Conservation (phyloP, 1,140 invertebrate genomes). For the Tigriopus japonicus region DNA sequence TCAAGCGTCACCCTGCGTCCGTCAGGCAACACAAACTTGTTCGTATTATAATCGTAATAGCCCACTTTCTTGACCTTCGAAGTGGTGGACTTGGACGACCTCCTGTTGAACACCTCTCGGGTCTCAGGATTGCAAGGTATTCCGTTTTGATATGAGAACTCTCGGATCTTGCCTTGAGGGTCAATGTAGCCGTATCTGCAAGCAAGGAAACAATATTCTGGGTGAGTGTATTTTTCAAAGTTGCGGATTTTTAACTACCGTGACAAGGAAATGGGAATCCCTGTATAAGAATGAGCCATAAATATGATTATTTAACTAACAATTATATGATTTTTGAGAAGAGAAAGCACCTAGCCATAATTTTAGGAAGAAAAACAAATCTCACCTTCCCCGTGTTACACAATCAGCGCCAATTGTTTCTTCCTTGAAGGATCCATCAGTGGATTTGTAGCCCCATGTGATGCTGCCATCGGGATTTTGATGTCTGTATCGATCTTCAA, state of each 20-base stretch:
- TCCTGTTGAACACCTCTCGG: neutral
- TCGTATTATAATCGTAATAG: constrained; percentile 1
- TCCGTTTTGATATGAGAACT: neutral
- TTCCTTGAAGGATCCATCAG: constrained; percentile 11
- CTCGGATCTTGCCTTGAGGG: neutral
- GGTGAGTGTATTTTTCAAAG: no score
- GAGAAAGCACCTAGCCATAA: no score
- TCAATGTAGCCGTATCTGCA: constrained; percentile 7
- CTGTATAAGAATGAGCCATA: no score
- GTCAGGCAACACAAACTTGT: neutral
- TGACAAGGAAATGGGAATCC: no score
- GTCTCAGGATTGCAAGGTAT: neutral
- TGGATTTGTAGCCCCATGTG: constrained; percentile 10
- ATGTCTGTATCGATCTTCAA: neutral
- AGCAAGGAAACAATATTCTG: neutral
- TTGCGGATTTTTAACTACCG: no score
- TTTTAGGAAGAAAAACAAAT: no score
- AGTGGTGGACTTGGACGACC: no score
- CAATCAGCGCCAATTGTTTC: constrained; percentile 6
- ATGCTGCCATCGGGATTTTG: constrained; percentile 7
- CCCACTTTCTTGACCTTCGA: neutral
- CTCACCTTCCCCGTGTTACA: constrained; percentile 7
- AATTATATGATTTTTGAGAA: no score
- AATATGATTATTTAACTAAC: no score
- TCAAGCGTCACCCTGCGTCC: neutral